Evolutionary conservation across 1,140 invertebrate genomes (phyloP).

Genomic region (Drosophila oshimai): DNA sequence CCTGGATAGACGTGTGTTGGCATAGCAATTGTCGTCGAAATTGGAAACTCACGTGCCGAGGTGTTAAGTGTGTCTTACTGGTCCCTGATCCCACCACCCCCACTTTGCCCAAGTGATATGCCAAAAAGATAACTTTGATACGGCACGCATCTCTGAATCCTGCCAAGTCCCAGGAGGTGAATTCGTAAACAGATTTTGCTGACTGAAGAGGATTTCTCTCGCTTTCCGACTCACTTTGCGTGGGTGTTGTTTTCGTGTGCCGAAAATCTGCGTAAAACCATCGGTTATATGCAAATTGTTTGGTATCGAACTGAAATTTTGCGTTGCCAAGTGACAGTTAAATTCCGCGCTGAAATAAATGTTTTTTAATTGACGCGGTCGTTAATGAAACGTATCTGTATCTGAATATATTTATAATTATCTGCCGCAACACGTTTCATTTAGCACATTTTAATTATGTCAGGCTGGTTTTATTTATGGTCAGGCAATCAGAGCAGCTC

Average conservation of each 20-base stretch:
- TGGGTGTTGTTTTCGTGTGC: constrained; percentile 15
- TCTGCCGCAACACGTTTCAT: neutral
- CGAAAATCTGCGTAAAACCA: constrained; percentile 50
- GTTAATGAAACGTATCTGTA: constrained; percentile 2
- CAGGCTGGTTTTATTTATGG: constrained; percentile 41
- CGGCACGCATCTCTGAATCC: constrained; percentile 36
- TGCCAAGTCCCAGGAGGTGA: constrained; percentile 32
- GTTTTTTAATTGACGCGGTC: constrained; percentile 28
- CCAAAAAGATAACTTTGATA: constrained; percentile 49
- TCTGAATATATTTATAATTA: neutral
- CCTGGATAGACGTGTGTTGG: constrained; percentile 36
- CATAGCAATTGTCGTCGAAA: constrained; percentile 47
- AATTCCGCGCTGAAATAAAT: constrained; percentile 1
- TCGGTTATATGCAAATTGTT: constrained; percentile 45
- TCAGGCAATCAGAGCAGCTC: constrained; percentile 6
- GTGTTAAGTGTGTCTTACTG: constrained; percentile 43
- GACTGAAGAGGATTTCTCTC: constrained; percentile 53
- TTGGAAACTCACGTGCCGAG: constrained; percentile 55
- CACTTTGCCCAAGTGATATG: constrained; percentile 4
- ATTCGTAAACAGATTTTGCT: constrained; percentile 42
- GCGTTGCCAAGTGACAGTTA: constrained; percentile 11
- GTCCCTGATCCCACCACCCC: neutral
- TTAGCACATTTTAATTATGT: constrained; percentile 58
- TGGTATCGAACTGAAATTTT: constrained; percentile 24
- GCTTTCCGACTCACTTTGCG: neutral